phyloP scores from a whole-genome alignment of 2,888 invertebrate species.

The Drosophila monieri region DNA sequence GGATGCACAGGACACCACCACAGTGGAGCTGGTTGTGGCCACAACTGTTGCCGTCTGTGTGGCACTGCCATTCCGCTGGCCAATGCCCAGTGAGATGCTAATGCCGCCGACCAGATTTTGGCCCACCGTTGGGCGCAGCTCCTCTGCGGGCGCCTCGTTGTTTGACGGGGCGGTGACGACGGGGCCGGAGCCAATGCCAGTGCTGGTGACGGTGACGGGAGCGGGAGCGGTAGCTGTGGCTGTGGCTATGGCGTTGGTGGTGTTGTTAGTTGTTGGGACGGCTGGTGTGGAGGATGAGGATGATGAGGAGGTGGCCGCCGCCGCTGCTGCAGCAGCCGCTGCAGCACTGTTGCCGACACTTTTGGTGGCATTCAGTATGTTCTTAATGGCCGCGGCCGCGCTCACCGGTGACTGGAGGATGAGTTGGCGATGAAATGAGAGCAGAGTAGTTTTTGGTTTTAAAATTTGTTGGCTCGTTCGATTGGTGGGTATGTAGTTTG shows the following conservation, averaged over 20 bases:
- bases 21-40: slow-evolving; percentile 28
- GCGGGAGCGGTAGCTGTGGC: background rate
- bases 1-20: slow-evolving; percentile 26
- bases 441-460: slow-evolving; percentile 59
- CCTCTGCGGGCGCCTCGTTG: slow-evolving; percentile 33
- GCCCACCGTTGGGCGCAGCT: slow-evolving; percentile 63
- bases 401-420: slow-evolving; percentile 78
- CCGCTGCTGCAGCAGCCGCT: slow-evolving; percentile 41
- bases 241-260: background rate
- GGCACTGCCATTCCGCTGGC: slow-evolving; percentile 58
- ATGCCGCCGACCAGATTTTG: slow-evolving; percentile 79
- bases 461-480: slow-evolving; percentile 20
- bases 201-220: background rate
- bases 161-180: slow-evolving; percentile 1
- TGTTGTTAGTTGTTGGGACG: slow-evolving; percentile 1
- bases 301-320: slow-evolving; percentile 30
- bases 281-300: slow-evolving; percentile 21
- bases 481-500: slow-evolving; percentile 15
- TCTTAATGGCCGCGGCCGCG: slow-evolving; percentile 81
- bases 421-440: slow-evolving; percentile 69
- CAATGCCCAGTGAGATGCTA: slow-evolving; percentile 79
- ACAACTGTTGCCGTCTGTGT: slow-evolving; percentile 17
- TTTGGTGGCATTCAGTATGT: slow-evolving; percentile 81
- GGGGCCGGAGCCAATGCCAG: background rate
- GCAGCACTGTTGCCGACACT: slow-evolving; percentile 71